A percentile compares a stretch with the other conserved stretches of the same genome.
Evolutionary conservation across 1,140 invertebrate genomes (phyloP).

Genomic region (Calosoma granatense): DNA sequence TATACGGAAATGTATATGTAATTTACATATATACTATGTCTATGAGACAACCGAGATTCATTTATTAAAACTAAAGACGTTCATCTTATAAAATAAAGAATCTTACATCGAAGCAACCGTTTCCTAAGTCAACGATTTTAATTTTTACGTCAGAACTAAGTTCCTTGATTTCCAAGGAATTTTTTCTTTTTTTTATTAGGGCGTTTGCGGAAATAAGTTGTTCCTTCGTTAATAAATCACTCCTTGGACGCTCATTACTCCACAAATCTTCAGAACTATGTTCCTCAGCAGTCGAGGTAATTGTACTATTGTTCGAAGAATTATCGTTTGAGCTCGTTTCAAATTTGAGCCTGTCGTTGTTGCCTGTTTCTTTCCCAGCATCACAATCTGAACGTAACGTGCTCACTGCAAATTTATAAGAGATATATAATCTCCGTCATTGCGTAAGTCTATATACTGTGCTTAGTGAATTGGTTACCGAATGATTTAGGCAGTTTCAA

Average conservation of each 20-base stretch:
- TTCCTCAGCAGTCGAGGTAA: slow-evolving; percentile 35
- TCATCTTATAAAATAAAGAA: slow-evolving; percentile 6
- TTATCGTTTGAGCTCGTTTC: background rate
- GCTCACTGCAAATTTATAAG: background rate
- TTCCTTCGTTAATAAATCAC: slow-evolving; percentile 12
- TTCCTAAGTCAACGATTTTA: slow-evolving; percentile 96
- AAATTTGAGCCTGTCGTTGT: background rate
- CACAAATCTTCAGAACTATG: slow-evolving; percentile 29
- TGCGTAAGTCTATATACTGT: no score
- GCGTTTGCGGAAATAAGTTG: slow-evolving; percentile 20
- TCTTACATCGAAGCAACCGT: slow-evolving; percentile 92
- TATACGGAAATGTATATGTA: slow-evolving; percentile 3
- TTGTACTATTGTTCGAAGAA: slow-evolving; percentile 2
- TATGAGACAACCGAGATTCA: background rate
- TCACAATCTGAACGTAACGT: background rate
- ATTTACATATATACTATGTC: background rate
- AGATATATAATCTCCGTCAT: no score
- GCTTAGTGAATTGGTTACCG: no score
- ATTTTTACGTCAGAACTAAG: slow-evolving; percentile 75
- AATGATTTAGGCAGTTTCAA: slow-evolving; percentile 78
- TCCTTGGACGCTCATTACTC: slow-evolving; percentile 29
- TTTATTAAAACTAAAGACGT: background rate
- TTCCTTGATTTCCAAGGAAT: slow-evolving; percentile 52
- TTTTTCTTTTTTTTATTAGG: slow-evolving; percentile 36
- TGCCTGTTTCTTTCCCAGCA: background rate